These are phyloP conservation scores for Hestina assimilis DNA, from an alignment of 1,140 invertebrate genomes.

Conservation along the genomic window DNA sequence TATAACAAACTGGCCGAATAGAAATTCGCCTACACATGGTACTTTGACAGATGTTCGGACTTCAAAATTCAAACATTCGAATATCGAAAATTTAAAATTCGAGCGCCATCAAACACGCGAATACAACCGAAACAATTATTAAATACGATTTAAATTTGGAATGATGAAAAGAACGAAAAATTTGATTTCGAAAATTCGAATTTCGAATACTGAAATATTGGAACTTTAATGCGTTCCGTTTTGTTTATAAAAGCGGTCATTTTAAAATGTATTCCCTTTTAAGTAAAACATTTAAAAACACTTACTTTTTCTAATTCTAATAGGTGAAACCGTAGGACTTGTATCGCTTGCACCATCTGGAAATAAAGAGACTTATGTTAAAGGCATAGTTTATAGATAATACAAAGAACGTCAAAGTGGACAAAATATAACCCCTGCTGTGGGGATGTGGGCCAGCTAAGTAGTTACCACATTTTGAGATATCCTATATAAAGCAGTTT, in stretches of 20 bases:
- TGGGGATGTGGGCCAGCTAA: no score
- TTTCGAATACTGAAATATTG: constrained; percentile 52
- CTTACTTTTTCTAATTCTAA: constrained; percentile 99
- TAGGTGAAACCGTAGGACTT: constrained; percentile 99
- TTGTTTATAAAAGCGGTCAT: no score
- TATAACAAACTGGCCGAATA: constrained; percentile 2
- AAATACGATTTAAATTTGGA: no score
- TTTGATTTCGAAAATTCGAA: constrained; percentile 64
- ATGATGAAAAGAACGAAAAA: constrained; percentile 53
- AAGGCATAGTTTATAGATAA: constrained; percentile 1
- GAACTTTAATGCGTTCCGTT: no score
- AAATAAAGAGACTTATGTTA: constrained; percentile 77
- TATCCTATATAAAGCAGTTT: no score
- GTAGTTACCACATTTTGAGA: no score
- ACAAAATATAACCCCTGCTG: no score
- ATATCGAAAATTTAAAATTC: constrained; percentile 3
- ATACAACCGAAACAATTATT: no score
- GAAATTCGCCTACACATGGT: not conserved
- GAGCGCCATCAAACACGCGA: not conserved
- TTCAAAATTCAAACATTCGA: constrained; percentile 3
- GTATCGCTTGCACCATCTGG: constrained; percentile 99
- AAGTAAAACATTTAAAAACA: constrained; percentile 48
- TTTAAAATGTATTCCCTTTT: constrained; percentile 55
- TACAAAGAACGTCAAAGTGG: no score
- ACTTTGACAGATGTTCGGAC: constrained; percentile 5